Evolutionary conservation across 2,797 vertebrate genomes (phyloP).

Genomic region (Amniataba percoides): DNA sequence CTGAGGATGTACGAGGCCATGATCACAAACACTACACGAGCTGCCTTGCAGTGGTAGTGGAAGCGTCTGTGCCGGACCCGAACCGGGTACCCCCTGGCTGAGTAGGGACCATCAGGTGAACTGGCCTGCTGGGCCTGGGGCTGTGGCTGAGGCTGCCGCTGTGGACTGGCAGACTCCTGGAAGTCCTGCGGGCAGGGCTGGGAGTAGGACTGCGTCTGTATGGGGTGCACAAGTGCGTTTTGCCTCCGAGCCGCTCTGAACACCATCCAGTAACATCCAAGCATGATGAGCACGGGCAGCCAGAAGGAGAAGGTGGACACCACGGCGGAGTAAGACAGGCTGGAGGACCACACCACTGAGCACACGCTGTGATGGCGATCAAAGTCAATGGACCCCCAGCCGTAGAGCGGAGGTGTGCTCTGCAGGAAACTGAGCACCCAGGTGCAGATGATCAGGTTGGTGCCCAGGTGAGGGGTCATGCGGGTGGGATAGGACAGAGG

Average conservation of each 20-base stretch:
- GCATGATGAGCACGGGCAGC: slow-evolving; percentile 89
- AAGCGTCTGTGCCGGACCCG: slow-evolving; percentile 85
- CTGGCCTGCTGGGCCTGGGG: slow-evolving; percentile 64
- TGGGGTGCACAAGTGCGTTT: slow-evolving; percentile 90
- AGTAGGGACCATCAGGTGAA: slow-evolving; percentile 68
- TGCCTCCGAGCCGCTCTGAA: slow-evolving; percentile 90
- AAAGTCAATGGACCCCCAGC: slow-evolving; percentile 90
- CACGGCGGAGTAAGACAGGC: slow-evolving; percentile 88
- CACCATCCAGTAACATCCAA: slow-evolving; percentile 92
- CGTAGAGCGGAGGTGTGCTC: slow-evolving; percentile 91
- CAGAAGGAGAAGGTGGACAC: slow-evolving; percentile 89
- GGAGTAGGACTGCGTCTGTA: slow-evolving; percentile 82
- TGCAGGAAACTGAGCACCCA: slow-evolving; percentile 90
- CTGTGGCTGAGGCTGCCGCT: slow-evolving; percentile 54
- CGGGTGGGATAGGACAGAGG: slow-evolving; percentile 91
- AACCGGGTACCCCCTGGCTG: slow-evolving; percentile 77
- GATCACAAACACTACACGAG: slow-evolving; percentile 91
- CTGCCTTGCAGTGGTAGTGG: slow-evolving; percentile 92
- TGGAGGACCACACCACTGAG: slow-evolving; percentile 90
- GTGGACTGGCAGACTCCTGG: slow-evolving; percentile 74
- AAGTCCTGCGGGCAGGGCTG: slow-evolving; percentile 75
- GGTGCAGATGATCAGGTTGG: slow-evolving; percentile 89
- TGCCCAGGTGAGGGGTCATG: slow-evolving; percentile 90
- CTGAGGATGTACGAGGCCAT: slow-evolving; percentile 92
- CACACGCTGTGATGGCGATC: slow-evolving; percentile 88